Evolutionary conservation across 2,888 invertebrate species (phyloP).

Genomic region (Calliphora vomitoria): DNA sequence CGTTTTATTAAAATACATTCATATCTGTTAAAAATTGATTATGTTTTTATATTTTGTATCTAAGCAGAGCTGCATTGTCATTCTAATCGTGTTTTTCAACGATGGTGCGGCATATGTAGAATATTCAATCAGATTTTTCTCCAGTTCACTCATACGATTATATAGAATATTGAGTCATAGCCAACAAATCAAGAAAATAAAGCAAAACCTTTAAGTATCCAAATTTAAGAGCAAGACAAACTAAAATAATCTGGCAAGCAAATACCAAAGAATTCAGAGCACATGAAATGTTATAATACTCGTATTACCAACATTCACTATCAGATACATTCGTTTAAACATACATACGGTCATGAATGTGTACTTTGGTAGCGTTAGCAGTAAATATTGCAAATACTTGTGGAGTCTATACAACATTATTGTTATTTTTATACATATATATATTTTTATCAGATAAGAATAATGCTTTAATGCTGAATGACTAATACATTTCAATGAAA

Average conservation of each 20-base stretch:
- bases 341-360: neutral
- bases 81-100: too few relatives aligned
- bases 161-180: too few relatives aligned
- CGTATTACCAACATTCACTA: slow-evolving; percentile 3
- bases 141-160: too few relatives aligned
- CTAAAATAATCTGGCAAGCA: slow-evolving; percentile 17
- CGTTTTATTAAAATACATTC: too few relatives aligned
- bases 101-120: too few relatives aligned
- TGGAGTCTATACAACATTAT: neutral
- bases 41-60: too few relatives aligned
- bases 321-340: neutral
- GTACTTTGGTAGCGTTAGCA: slow-evolving; percentile 23
- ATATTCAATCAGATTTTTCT: too few relatives aligned
- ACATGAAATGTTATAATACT: slow-evolving; percentile 5
- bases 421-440: neutral
- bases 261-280: slow-evolving; percentile 3
- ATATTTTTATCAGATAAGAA: slow-evolving; percentile 46
- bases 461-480: slow-evolving; percentile 38
- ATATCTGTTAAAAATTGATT: too few relatives aligned
- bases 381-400: slow-evolving; percentile 43
- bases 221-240: neutral
- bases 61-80: too few relatives aligned
- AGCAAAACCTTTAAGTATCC: neutral
- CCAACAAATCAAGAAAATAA: too few relatives aligned
- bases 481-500: slow-evolving; percentile 30